Percentiles rank a stretch among this genome's conserved stretches.
phyloP scores from a whole-genome alignment of 2,113 vertebrate genomes.

The Tragelaphus scriptus region DNA sequence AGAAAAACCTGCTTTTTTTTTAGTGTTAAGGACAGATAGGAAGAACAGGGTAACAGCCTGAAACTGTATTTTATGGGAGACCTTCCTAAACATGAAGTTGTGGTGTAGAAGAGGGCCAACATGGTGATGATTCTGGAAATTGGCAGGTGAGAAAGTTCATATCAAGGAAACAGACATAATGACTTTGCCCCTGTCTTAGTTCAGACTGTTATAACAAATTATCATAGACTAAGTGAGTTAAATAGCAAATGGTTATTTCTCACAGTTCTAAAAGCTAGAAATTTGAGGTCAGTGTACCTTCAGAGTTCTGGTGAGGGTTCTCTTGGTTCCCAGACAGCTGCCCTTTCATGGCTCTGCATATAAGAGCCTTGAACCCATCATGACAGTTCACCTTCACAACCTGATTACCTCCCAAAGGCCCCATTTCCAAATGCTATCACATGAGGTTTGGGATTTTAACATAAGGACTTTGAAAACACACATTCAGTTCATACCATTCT shows the following conservation, averaged over 20 bases:
- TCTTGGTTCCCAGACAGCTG: background rate
- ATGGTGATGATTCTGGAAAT: background rate
- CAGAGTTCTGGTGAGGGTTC: background rate
- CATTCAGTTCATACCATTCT: background rate
- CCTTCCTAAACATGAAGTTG: background rate
- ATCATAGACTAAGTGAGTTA: background rate
- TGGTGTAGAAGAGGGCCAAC: background rate
- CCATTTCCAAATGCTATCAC: background rate
- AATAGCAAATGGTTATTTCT: background rate
- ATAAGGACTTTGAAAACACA: background rate
- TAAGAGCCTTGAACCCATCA: background rate
- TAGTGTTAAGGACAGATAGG: background rate
- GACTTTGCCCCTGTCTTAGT: background rate
- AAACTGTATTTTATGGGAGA: background rate
- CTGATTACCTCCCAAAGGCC: background rate
- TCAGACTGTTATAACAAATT: background rate
- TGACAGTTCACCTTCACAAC: background rate
- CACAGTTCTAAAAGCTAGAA: background rate
- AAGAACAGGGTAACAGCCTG: background rate
- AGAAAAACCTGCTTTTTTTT: background rate
- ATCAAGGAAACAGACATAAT: background rate
- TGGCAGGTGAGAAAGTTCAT: background rate
- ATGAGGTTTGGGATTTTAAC: background rate
- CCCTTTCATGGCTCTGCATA: background rate
- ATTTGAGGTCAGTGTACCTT: background rate